phyloP scores from a whole-genome alignment of 2,888 invertebrate genomes.

The Diaprepes abbreviatus region DNA sequence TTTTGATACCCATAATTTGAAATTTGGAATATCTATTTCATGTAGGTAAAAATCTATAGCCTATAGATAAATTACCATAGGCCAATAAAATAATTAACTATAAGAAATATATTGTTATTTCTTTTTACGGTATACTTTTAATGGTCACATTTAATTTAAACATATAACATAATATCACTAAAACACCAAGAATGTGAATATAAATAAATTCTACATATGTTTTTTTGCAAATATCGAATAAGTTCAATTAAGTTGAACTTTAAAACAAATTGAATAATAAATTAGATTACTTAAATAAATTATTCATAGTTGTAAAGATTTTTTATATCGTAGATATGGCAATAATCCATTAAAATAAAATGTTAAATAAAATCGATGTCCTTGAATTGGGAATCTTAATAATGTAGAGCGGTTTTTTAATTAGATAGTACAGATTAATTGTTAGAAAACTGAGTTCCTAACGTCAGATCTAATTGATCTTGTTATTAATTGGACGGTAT shows the following conservation, averaged over 20 bases:
- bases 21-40: no score
- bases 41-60: no score
- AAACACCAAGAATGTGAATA: conserved; percentile 20
- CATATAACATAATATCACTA: background rate
- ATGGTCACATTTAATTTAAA: background rate
- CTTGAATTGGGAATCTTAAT: conserved; percentile 44
- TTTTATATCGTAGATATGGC: conserved; percentile 32
- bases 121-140: no score
- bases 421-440: conserved; percentile 40
- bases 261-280: conserved; percentile 39
- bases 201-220: conserved; percentile 25
- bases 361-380: conserved; percentile 37
- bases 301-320: conserved; percentile 31
- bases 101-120: no score
- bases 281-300: conserved; percentile 37
- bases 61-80: no score
- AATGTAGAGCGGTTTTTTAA: conserved; percentile 43
- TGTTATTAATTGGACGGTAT: conserved; percentile 35
- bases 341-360: conserved; percentile 36
- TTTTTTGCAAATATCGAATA: conserved; percentile 32
- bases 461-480: conserved; percentile 47
- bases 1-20: no score
- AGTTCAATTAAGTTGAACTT: conserved; percentile 40
- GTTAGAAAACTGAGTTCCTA: conserved; percentile 34
- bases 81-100: no score